phyloP scores from a whole-genome alignment of 2,113 vertebrate genomes.

The Colaptes auratus region DNA sequence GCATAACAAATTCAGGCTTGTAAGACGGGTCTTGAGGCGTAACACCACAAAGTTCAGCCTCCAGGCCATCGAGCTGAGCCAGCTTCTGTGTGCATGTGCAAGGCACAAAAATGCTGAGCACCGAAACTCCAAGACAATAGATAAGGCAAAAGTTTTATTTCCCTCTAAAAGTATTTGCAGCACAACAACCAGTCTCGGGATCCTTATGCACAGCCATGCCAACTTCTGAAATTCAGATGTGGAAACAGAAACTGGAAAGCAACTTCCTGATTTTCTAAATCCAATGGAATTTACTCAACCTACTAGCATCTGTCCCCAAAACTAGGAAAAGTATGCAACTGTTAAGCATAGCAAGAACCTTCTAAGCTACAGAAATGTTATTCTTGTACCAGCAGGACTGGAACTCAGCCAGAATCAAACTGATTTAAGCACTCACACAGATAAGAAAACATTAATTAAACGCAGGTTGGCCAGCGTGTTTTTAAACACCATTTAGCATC shows the following conservation, averaged over 20 bases:
- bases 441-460: slow-evolving; percentile 55
- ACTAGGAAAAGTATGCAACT: neutral
- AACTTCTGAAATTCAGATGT: neutral
- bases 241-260: neutral
- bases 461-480: slow-evolving; percentile 1
- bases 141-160: neutral
- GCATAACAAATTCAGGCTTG: neutral
- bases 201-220: neutral
- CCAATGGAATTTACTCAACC: neutral
- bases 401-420: slow-evolving; percentile 17
- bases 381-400: neutral
- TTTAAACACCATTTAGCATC: slow-evolving; percentile 42
- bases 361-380: neutral
- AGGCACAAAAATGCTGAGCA: neutral
- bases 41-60: neutral
- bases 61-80: neutral
- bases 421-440: neutral
- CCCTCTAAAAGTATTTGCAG: neutral
- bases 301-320: neutral
- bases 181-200: neutral
- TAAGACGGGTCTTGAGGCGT: neutral
- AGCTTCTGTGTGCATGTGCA: neutral
- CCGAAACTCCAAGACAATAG: neutral
- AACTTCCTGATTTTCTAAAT: neutral
- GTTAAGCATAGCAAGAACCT: neutral